Percentiles rank a stretch among this genome's conserved stretches.
phyloP scores from a whole-genome alignment of 2,888 invertebrate genomes.

The Tenthredo amoena region DNA sequence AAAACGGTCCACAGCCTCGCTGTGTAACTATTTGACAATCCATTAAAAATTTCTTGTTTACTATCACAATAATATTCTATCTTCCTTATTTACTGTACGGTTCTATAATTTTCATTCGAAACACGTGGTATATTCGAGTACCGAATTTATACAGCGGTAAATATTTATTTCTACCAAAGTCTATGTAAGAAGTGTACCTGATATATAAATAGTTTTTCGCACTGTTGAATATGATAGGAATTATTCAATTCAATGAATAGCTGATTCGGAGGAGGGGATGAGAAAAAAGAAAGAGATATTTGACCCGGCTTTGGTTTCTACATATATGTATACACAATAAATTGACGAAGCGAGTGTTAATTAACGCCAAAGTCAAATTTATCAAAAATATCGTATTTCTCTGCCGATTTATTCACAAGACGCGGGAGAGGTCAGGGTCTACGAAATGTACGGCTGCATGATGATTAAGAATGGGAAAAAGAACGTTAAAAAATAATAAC shows the following conservation, averaged over 20 bases:
- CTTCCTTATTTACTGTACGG: background rate
- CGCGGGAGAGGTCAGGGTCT: slow-evolving; percentile 26
- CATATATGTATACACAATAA: background rate
- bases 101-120: background rate
- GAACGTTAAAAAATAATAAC: background rate
- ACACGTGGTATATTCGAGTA: background rate
- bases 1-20: background rate
- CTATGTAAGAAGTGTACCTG: background rate
- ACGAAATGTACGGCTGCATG: background rate
- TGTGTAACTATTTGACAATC: slow-evolving; percentile 22
- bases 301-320: background rate
- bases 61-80: background rate
- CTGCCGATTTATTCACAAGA: background rate
- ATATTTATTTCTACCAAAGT: background rate
- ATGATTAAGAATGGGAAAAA: slow-evolving; percentile 1
- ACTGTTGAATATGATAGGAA: background rate
- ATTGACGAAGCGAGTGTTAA: background rate
- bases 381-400: slow-evolving; percentile 1
- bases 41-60: slow-evolving; percentile 22
- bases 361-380: background rate
- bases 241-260: background rate
- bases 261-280: background rate
- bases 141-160: background rate
- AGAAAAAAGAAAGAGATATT: background rate
- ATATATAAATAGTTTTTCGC: background rate